Evolutionary conservation across 2,797 vertebrate genomes (phyloP).

Genomic region (Sebastes ruberrimus): DNA sequence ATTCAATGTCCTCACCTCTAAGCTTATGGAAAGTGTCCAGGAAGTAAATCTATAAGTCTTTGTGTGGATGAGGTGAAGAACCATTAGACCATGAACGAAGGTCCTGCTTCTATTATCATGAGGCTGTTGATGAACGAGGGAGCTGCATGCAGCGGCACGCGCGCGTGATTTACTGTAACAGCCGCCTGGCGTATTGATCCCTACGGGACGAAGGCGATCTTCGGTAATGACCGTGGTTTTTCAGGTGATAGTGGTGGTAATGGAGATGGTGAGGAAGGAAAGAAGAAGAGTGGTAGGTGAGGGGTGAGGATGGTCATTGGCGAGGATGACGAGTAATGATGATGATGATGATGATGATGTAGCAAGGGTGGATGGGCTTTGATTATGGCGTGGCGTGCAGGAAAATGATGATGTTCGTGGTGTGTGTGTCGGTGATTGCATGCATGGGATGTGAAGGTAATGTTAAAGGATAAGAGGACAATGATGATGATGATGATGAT

Average conservation of each 20-base stretch:
- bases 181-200: constrained; percentile 45
- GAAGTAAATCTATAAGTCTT: neutral
- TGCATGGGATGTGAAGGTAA: constrained; percentile 21
- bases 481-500: neutral
- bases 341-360: neutral
- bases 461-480: constrained; percentile 47
- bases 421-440: neutral
- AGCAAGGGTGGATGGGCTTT: constrained; percentile 5
- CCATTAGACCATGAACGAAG: constrained; percentile 30
- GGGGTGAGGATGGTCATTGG: constrained; percentile 12
- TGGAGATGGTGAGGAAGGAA: constrained; percentile 23
- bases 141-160: neutral
- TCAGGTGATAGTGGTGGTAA: constrained; percentile 26
- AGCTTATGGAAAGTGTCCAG: neutral
- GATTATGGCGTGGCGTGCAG: neutral
- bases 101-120: constrained; percentile 3
- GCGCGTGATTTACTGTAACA: constrained; percentile 13
- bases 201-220: neutral
- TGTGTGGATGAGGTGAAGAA: neutral
- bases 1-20: neutral
- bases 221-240: constrained; percentile 22
- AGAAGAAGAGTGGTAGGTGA: neutral
- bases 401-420: neutral
- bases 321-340: neutral
- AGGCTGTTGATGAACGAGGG: constrained; percentile 31